Evolutionary conservation across 64 coral and sea anemone genomes (phyloP).

Genomic region (Acropora tenuis): DNA sequence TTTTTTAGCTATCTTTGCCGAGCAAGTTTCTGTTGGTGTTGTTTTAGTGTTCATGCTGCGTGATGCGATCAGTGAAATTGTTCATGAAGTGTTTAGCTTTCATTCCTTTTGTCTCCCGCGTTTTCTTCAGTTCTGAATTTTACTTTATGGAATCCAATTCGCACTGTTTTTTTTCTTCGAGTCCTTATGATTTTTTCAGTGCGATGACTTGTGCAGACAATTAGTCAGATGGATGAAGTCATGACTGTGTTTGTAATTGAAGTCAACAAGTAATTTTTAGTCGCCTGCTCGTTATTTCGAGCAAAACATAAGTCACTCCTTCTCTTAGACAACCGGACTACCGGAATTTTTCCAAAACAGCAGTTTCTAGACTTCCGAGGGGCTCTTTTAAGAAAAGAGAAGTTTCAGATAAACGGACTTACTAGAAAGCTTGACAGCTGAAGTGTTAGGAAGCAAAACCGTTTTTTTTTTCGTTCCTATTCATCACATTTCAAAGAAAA

Average conservation of each 20-base stretch:
- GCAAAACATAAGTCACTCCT: background rate
- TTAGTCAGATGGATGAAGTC: background rate
- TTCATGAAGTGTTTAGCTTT: too few relatives aligned
- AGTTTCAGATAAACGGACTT: background rate
- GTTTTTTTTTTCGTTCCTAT: background rate
- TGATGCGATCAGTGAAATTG: background rate
- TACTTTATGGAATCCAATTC: background rate
- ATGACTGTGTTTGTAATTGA: background rate
- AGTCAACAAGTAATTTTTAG: background rate
- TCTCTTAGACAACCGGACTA: too few relatives aligned
- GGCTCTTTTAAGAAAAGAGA: background rate
- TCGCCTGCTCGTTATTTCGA: background rate
- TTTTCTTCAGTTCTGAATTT: background rate
- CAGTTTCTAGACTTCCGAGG: background rate
- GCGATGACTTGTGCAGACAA: too few relatives aligned
- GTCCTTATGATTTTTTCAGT: background rate
- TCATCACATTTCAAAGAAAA: background rate
- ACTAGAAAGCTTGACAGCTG: background rate
- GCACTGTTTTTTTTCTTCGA: background rate
- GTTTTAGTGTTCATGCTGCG: background rate
- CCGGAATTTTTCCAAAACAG: background rate
- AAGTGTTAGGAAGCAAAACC: background rate
- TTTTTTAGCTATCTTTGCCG: background rate
- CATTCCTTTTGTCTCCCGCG: too few relatives aligned
- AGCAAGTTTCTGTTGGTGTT: background rate